A percentile compares a stretch with the other conserved stretches of the same genome.
These are phyloP conservation scores for Apodemia duryi DNA, from an alignment of 2,888 invertebrate species.

Conservation along the genomic window DNA sequence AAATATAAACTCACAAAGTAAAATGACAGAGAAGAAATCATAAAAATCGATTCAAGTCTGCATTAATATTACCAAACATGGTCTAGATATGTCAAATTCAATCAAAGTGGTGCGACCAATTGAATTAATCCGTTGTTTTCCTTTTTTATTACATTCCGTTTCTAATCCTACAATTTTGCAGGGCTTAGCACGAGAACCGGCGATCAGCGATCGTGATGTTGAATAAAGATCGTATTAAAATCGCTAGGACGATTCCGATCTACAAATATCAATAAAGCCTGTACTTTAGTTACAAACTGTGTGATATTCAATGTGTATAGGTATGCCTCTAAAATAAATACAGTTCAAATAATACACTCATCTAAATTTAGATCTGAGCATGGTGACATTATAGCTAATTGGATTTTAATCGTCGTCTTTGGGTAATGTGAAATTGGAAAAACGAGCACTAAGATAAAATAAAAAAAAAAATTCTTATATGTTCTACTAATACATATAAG, in stretches of 20 bases:
- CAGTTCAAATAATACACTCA: too few species aligned
- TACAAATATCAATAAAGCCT: not conserved
- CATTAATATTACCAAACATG: not conserved
- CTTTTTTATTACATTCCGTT: conserved; percentile 44
- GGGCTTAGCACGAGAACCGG: conserved; percentile 58
- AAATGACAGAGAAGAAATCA: too few species aligned
- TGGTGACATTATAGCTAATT: too few species aligned
- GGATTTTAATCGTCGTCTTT: too few species aligned
- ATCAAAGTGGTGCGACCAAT: conserved; percentile 17
- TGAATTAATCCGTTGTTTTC: conserved; percentile 29
- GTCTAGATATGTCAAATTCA: not conserved
- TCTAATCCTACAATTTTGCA: conserved; percentile 56
- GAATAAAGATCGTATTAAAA: conserved; percentile 48
- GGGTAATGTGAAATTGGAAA: too few species aligned
- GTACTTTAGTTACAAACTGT: not conserved
- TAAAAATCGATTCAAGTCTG: not conserved
- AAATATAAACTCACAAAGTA: too few species aligned
- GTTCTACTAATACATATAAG: too few species aligned
- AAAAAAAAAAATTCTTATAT: too few species aligned
- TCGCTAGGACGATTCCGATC: conserved; percentile 25
- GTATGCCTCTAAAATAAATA: too few species aligned
- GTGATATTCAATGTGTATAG: not conserved
- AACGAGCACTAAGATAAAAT: too few species aligned
- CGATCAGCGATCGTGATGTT: conserved; percentile 60
- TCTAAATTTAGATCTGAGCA: too few species aligned